Conservation (phyloP, 2,113 vertebrate species). For the Proteles cristata region DNA sequence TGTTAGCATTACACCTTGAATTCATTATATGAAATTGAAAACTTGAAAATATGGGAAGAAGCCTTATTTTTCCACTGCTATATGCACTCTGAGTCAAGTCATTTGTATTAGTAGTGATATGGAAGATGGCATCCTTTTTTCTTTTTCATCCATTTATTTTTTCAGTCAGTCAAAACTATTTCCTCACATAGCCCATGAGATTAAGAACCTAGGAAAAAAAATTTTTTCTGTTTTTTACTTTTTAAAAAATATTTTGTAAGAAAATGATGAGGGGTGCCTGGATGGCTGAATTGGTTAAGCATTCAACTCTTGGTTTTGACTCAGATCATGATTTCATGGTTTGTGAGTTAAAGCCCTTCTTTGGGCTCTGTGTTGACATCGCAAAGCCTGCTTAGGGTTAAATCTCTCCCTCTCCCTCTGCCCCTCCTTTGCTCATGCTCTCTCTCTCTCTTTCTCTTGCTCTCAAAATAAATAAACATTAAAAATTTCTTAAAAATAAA, state of each 20-base stretch:
- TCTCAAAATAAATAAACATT: no score
- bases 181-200: background rate
- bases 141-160: background rate
- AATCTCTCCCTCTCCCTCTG: no score
- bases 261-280: background rate
- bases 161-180: background rate
- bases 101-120: background rate
- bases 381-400: no score
- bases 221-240: background rate
- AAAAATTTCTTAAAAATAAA: no score
- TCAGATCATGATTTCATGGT: no score
- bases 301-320: no score
- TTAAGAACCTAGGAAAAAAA: background rate
- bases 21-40: background rate
- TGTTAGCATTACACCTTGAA: background rate
- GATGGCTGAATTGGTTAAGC: no score
- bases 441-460: no score
- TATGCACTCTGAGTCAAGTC: background rate
- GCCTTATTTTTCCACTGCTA: background rate
- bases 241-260: background rate
- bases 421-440: no score
- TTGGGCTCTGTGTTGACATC: no score
- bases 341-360: no score
- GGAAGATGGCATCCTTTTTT: background rate
- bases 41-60: background rate